These are phyloP conservation scores for Limenitis arthemis DNA, from an alignment of 2,888 invertebrate species.

Conservation along the genomic window DNA sequence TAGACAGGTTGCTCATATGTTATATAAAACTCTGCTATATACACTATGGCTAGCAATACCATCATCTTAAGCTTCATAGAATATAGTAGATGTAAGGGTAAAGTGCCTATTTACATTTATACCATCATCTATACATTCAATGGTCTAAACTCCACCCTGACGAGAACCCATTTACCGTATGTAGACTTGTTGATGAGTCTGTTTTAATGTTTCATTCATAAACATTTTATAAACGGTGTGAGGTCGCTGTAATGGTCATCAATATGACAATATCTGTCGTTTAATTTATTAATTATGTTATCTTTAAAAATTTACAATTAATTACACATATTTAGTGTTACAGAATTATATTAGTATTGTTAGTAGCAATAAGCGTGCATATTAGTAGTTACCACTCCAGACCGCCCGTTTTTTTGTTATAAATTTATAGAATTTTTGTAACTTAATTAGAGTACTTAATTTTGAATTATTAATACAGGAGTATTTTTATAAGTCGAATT, in stretches of 20 bases:
- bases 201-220: too few relatives aligned
- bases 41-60: too few relatives aligned
- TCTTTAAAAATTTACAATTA: background rate
- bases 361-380: conserved; percentile 11
- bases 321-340: background rate
- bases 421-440: conserved; percentile 8
- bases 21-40: too few relatives aligned
- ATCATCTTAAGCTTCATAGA: too few relatives aligned
- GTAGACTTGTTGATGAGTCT: too few relatives aligned
- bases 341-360: background rate
- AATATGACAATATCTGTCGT: background rate
- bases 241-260: background rate
- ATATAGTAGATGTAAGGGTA: too few relatives aligned
- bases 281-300: background rate
- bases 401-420: conserved; percentile 24
- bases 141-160: too few relatives aligned
- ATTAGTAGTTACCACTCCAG: conserved; percentile 25
- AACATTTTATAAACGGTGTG: too few relatives aligned
- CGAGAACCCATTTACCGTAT: too few relatives aligned
- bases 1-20: too few relatives aligned
- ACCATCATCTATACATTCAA: too few relatives aligned
- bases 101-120: too few relatives aligned
- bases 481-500: background rate
- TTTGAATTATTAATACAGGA: conserved; percentile 2
- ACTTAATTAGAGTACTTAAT: conserved; percentile 11